Evolutionary conservation across 2,113 vertebrate species (phyloP).

Genomic region (Oncorhynchus kisutch): DNA sequence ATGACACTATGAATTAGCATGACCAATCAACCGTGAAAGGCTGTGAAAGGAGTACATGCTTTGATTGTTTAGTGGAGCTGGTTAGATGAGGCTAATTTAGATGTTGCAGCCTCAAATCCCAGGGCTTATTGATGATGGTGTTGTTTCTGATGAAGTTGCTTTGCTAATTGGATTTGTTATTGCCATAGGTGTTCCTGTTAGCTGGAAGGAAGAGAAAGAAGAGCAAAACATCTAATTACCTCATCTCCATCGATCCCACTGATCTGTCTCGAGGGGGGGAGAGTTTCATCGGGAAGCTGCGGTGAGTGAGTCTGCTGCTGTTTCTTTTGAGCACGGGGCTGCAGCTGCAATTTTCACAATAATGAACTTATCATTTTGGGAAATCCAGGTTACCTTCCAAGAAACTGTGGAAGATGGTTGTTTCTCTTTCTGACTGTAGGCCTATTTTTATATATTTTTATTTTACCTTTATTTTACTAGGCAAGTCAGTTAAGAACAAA

Average conservation of each 20-base stretch:
- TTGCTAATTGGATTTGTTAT: slow-evolving; percentile 4
- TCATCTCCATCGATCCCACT: slow-evolving; percentile 98
- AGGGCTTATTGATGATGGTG: background rate
- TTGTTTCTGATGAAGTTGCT: background rate
- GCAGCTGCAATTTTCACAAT: background rate
- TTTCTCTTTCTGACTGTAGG: background rate
- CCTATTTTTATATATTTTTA: background rate
- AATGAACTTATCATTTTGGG: background rate
- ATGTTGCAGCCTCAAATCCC: background rate
- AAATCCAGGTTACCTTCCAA: background rate
- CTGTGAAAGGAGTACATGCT: background rate
- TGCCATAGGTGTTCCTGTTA: slow-evolving; percentile 89
- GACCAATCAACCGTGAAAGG: background rate
- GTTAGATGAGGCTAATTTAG: background rate
- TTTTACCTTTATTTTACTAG: too few species aligned
- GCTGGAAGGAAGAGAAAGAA: slow-evolving; percentile 98
- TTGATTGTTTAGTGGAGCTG: background rate
- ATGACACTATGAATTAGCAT: background rate
- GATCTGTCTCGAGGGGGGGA: slow-evolving; percentile 96
- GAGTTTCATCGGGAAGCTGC: slow-evolving; percentile 97
- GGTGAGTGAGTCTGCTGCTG: slow-evolving; percentile 78
- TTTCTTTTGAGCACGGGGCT: background rate
- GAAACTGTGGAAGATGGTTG: background rate
- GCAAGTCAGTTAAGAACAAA: too few species aligned
- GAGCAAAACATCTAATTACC: slow-evolving; percentile 99